Conservation (phyloP, 2,797 vertebrate genomes). For the Gymnothorax javanicus region DNA sequence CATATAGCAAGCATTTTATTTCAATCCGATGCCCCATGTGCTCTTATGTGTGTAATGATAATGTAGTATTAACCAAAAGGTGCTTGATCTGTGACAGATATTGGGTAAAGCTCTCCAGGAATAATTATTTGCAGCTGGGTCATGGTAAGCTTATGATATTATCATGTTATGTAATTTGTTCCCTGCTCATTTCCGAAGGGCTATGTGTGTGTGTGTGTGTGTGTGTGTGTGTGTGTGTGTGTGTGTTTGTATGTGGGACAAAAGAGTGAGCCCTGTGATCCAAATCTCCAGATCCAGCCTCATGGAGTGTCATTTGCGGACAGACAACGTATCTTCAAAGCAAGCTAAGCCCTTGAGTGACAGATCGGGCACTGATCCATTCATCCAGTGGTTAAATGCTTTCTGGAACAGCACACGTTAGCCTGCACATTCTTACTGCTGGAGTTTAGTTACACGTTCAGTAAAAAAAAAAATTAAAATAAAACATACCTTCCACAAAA, state of each 20-base stretch:
- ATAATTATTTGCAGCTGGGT: conserved; percentile 17
- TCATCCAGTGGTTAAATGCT: neutral
- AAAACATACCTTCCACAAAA: neutral
- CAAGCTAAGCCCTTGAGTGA: neutral
- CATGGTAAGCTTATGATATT: neutral
- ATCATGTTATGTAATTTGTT: conserved; percentile 10
- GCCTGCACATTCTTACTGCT: neutral
- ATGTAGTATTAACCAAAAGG: neutral
- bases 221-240: neutral
- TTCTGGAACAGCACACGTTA: conserved; percentile 2
- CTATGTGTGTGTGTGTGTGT: neutral
- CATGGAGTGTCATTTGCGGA: neutral
- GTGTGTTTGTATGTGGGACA: neutral
- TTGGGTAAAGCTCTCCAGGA: neutral
- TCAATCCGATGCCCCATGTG: neutral
- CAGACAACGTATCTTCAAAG: conserved; percentile 21
- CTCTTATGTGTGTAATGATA: neutral
- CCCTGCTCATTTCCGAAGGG: neutral
- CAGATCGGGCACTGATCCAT: conserved; percentile 11
- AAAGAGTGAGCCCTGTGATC: neutral
- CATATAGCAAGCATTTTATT: neutral
- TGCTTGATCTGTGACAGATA: conserved; percentile 3
- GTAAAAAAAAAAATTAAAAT: neutral
- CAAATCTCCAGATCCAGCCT: neutral
- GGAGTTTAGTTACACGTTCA: neutral